Evolutionary conservation across 2,113 vertebrate genomes (phyloP).

Genomic region (Prolemur simus): DNA sequence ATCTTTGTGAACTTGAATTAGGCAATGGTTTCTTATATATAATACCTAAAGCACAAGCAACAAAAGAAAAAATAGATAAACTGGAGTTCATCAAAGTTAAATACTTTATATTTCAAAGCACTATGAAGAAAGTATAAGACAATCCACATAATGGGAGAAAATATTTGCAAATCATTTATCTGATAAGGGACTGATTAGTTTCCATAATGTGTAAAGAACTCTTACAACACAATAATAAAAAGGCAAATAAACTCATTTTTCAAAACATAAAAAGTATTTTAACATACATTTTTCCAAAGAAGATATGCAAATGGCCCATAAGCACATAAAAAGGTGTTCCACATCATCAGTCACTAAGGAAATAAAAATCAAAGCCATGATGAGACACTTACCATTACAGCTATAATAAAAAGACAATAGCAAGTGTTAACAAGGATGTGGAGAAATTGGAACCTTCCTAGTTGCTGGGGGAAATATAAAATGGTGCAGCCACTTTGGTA

Average conservation of each 20-base stretch:
- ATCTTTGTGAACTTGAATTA: not conserved
- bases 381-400: not conserved
- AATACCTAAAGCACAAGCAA: not conserved
- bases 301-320: slow-evolving; percentile 27
- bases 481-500: not conserved
- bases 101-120: slow-evolving; percentile 6
- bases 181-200: not conserved
- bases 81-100: not conserved
- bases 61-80: not conserved
- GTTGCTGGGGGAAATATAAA: not conserved
- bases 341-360: slow-evolving; percentile 5
- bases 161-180: slow-evolving; percentile 13
- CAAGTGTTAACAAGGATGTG: not conserved
- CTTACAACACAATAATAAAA: not conserved
- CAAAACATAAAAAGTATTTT: slow-evolving; percentile 19
- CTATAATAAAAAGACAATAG: slow-evolving; percentile 29
- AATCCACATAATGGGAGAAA: not conserved
- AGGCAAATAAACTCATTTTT: slow-evolving; percentile 23
- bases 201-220: not conserved
- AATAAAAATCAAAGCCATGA: slow-evolving; percentile 31
- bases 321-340: not conserved
- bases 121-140: not conserved
- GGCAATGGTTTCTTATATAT: not conserved
- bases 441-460: not conserved
- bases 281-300: slow-evolving; percentile 17